Base-by-base conservation (phyloP, 2,797 vertebrate genomes). In the Tinamus major region DNA sequence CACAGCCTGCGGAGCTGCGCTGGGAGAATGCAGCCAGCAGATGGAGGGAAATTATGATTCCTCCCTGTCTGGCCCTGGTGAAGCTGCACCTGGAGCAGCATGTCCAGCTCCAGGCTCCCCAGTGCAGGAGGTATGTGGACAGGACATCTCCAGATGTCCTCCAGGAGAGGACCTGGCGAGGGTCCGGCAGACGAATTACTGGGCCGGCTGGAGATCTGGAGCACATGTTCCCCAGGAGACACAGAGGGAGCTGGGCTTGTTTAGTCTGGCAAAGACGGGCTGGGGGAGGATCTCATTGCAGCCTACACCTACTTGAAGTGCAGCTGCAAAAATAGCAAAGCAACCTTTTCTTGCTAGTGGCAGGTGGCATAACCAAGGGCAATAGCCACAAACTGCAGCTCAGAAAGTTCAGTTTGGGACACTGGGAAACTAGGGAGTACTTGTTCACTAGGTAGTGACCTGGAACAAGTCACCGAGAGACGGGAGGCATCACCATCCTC, bases 281-380 rank as follows among this genome's bases (percentile, higher is more conserved):
- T 55, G 27, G 74, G 65, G n/a, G 26, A 62, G 69, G 17, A 44
- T 87, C 41, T 91, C 80, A 81, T 82, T 78, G 69, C 46, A 83
- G 53, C 23, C 65, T 95, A 42, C 46, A 63, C 58, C 37, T 85
- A 29, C 55, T 67, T 81, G 69, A 65, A 87, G 79, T 49, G 69
- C 53, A 87, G 33, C 35, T 80, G 24, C 41, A 41, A 91, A 92
- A 62, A 91, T 33, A 42, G 72, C 33, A 88, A 80, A 89, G 37
- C 24, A 1, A 10, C 15, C 61, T 56, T 84, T 80, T 59, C 72
- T 42, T 91, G 49, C 18, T 59, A 49, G 51, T 58, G 62, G 81
- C 27, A 87, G 39, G 74, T 75, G 19, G 10, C 71, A 14, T 87
- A n/a, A 58, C 80, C 59, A 83, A 94, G 29, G 31, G 6, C 44